A percentile compares a stretch with the other conserved stretches of the same genome.
phyloP scores from a whole-genome alignment of 2,797 vertebrate species.

The Lophius americanus region DNA sequence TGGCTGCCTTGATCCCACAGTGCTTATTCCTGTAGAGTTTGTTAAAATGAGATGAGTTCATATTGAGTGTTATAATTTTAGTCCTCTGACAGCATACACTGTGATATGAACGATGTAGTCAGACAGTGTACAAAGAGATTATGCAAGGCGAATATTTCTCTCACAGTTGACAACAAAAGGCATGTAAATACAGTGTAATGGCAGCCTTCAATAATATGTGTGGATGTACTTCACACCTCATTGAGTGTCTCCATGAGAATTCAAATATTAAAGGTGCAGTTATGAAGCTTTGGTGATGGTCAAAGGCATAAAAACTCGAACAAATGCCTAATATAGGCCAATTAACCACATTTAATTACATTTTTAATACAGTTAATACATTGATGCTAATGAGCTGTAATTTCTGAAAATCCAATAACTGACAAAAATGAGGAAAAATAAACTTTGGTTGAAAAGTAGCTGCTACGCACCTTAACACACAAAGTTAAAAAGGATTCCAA shows the following conservation, averaged over 20 bases:
- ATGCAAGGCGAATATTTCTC: not conserved
- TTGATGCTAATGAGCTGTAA: too few relatives aligned
- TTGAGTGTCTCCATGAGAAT: conserved; percentile 36
- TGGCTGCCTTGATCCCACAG: not conserved
- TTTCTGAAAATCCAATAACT: too few relatives aligned
- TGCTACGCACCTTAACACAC: too few relatives aligned
- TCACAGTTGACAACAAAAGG: conserved; percentile 12
- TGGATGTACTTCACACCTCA: conserved; percentile 3
- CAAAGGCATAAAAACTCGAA: too few relatives aligned
- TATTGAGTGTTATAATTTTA: not conserved
- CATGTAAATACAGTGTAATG: not conserved
- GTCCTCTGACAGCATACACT: not conserved
- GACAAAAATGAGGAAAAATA: too few relatives aligned
- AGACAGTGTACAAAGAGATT: not conserved
- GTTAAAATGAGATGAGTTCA: not conserved
- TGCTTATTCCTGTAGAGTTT: not conserved
- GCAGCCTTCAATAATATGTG: conserved; percentile 17
- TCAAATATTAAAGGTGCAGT: too few relatives aligned
- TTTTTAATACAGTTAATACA: too few relatives aligned
- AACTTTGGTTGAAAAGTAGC: too few relatives aligned
- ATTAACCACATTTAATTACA: too few relatives aligned
- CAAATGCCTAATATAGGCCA: too few relatives aligned
- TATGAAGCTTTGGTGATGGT: too few relatives aligned
- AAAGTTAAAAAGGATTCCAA: too few relatives aligned
- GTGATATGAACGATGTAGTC: conserved; percentile 1